Conservation (phyloP, 1,140 invertebrate genomes). For the Drosophila neocordata region DNA sequence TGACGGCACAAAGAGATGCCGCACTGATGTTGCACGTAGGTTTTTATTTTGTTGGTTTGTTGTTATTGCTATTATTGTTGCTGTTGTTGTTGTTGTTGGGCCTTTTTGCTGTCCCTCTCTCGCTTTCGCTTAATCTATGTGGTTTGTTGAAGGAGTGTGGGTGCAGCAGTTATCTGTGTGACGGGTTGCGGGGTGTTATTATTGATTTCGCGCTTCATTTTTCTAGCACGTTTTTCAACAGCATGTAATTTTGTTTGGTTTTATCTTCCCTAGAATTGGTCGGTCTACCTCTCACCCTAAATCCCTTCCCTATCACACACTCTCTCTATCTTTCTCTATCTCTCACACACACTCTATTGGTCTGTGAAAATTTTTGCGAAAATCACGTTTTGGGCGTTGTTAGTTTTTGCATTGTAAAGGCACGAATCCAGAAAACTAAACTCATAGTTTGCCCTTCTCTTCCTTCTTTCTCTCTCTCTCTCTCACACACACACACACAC, state of each 20-base stretch:
- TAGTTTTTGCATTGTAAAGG: constrained; percentile 23
- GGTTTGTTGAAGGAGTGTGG: background rate
- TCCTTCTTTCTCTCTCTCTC: background rate
- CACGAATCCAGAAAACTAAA: constrained; percentile 21
- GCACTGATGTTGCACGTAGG: constrained; percentile 23
- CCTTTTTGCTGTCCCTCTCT: background rate
- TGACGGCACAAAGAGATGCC: constrained; percentile 13
- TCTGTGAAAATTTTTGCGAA: constrained; percentile 17
- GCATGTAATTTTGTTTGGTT: constrained; percentile 25
- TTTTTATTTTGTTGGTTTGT: constrained; percentile 4
- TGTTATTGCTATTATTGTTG: background rate
- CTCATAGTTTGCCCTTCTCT: background rate
- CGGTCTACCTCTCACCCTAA: background rate
- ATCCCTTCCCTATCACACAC: background rate
- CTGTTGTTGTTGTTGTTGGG: constrained; percentile 2
- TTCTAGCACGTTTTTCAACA: constrained; percentile 29
- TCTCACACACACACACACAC: background rate
- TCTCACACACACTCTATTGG: background rate
- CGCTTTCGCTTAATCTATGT: background rate
- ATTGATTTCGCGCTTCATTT: constrained; percentile 32
- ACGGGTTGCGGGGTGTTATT: constrained; percentile 18
- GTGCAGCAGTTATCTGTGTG: background rate
- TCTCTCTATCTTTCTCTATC: constrained; percentile 3
- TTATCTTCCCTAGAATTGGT: constrained; percentile 24
- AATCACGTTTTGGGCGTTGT: constrained; percentile 22